A percentile compares a stretch with the other conserved stretches of the same genome.
phyloP scores from a whole-genome alignment of 2,113 vertebrate species.

The Columba livia region DNA sequence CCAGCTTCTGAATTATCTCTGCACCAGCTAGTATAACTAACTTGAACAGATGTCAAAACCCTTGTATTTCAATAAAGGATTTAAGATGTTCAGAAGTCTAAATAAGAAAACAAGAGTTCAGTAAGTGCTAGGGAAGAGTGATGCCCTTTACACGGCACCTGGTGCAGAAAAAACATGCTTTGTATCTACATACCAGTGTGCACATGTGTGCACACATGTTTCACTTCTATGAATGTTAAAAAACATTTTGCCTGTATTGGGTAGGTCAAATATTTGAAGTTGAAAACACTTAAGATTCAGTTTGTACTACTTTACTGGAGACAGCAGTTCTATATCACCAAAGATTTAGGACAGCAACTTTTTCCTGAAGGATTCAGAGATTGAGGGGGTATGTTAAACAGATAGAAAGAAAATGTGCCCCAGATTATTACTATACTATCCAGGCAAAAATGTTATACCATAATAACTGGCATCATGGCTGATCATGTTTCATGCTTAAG shows the following conservation, averaged over 20 bases:
- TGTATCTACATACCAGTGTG: neutral
- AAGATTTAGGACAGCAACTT: neutral
- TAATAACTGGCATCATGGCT: neutral
- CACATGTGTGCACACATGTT: neutral
- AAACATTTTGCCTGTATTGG: neutral
- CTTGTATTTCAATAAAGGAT: neutral
- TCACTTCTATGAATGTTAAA: neutral
- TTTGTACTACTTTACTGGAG: neutral
- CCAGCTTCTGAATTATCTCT: conserved; percentile 2
- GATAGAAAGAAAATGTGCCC: no score
- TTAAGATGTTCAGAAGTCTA: neutral
- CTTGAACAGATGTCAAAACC: neutral
- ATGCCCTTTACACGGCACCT: neutral
- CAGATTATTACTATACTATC: neutral
- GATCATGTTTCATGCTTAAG: neutral
- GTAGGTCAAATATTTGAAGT: neutral
- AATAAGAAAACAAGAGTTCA: neutral
- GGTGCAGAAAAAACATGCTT: neutral
- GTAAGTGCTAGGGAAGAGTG: neutral
- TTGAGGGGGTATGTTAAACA: neutral
- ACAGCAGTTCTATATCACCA: neutral
- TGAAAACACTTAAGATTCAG: neutral
- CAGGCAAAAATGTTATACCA: neutral
- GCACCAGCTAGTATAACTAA: neutral
- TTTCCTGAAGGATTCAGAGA: neutral